Conservation (phyloP, 1,140 invertebrate genomes). For the Drosophila arizonae region DNA sequence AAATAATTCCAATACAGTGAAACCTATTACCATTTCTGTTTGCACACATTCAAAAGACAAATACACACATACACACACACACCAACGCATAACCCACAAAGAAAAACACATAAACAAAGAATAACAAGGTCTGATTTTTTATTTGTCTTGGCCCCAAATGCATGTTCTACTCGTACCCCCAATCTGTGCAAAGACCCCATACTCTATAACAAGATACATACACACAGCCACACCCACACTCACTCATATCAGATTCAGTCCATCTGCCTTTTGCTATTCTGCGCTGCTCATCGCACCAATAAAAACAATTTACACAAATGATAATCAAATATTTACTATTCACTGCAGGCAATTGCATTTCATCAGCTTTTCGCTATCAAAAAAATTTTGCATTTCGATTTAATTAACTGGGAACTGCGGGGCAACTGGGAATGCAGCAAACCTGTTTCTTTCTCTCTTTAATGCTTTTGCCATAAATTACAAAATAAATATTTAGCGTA, state of each 20-base stretch:
- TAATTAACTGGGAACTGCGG: neutral
- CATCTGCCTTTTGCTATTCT: slow-evolving; percentile 40
- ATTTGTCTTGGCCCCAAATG: slow-evolving; percentile 33
- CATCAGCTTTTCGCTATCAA: slow-evolving; percentile 11
- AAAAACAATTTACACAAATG: slow-evolving; percentile 22
- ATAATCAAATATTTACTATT: slow-evolving; percentile 12
- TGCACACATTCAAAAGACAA: slow-evolving; percentile 26
- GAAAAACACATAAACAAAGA: slow-evolving; percentile 14
- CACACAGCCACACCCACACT: slow-evolving; percentile 28
- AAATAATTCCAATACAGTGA: slow-evolving; percentile 30
- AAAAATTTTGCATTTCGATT: neutral
- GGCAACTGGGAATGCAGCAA: neutral
- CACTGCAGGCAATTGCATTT: slow-evolving; percentile 14
- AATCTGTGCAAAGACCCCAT: slow-evolving; percentile 32
- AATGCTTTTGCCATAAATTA: slow-evolving; percentile 4
- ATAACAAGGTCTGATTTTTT: slow-evolving; percentile 38
- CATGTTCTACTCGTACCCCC: slow-evolving; percentile 24
- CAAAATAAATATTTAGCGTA: neutral
- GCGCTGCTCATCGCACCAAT: slow-evolving; percentile 35
- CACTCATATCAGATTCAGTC: slow-evolving; percentile 20
- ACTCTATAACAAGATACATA: slow-evolving; percentile 10
- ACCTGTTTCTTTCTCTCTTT: slow-evolving; percentile 1
- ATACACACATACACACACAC: slow-evolving; percentile 8
- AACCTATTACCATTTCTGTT: slow-evolving; percentile 47
- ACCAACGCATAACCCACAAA: slow-evolving; percentile 8